Conservation (phyloP, 1,140 invertebrate genomes). For the Patella vulgata region DNA sequence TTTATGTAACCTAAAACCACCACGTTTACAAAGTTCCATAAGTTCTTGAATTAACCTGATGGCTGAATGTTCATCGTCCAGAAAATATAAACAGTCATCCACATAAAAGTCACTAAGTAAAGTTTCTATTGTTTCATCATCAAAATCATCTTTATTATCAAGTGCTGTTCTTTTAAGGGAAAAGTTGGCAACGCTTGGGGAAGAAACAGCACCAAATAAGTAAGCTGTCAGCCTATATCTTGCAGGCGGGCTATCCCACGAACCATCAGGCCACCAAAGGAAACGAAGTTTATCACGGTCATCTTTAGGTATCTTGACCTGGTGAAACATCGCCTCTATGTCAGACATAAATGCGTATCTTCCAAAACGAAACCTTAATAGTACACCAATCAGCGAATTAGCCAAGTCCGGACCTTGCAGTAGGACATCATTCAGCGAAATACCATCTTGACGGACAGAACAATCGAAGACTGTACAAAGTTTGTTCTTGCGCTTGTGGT, state of each 20-base stretch:
- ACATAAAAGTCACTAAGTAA: conserved; percentile 40
- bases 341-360: conserved; percentile 42
- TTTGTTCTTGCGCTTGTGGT: too few relatives aligned
- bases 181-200: conserved; percentile 34
- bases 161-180: conserved; percentile 27
- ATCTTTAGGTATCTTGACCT: conserved; percentile 22
- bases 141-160: conserved; percentile 22
- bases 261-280: conserved; percentile 32
- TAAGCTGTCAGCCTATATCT: conserved; percentile 33
- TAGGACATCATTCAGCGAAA: conserved; percentile 42
- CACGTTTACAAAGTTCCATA: conserved; percentile 23
- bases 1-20: conserved; percentile 38
- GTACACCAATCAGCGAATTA: conserved; percentile 44
- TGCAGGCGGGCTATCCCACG: not conserved
- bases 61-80: conserved; percentile 19
- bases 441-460: conserved; percentile 28
- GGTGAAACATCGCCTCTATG: conserved; percentile 50
- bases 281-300: conserved; percentile 34
- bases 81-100: conserved; percentile 40
- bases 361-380: conserved; percentile 42
- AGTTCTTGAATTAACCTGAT: conserved; percentile 23
- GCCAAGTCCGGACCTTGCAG: conserved; percentile 47
- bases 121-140: conserved; percentile 16
- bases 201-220: conserved; percentile 32
- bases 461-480: too few relatives aligned